Base-by-base conservation (phyloP, 2,113 vertebrate genomes). In the Syngnathus typhle region DNA sequence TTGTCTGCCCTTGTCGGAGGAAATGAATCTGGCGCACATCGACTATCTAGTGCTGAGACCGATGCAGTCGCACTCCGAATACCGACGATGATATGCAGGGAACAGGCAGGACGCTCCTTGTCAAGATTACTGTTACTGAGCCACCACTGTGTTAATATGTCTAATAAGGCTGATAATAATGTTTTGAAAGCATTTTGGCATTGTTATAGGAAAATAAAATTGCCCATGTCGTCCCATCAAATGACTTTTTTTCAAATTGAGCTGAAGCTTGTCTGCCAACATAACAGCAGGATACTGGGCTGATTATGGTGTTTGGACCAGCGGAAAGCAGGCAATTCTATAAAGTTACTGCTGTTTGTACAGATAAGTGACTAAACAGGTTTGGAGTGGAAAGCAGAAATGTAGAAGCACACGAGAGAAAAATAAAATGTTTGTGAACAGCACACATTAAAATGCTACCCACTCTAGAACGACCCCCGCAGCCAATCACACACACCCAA, bases 11-110 rank as follows among this genome's bases (percentile, higher is more conserved):
- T 71, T 76, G 63, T 65, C 72, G 64, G 59, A 71, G 68, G 72
- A 82, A 83, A 82, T 86, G 67, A 88, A 82, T 81, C 19, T 64
- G 65, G 54, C 59, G 63, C 70, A 60, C 65, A 46, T 3, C 41
- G 19, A 44, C 60, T 67, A 52, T 81, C 79, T 63, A 64, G 65
- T 49, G 71, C 74, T 71, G 70, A 72, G 71, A 71, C 71, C 64
- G 71, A 79, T 59, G 74, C 74, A 79, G 68, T 84, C 76, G 76
- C 72, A 72, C 69, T 62, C 65, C 71, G 81, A 87, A 85, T 81
- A 76, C 74, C 72, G 63, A 73, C 60, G 19, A 55, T 49, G 69
- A 9, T 43, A 65, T 56, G 44, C 70, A 27, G 60, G 59, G 64
- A 65, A 44, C 19, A 39, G 71, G 70, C 47, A 60, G 32, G 43